phyloP scores from a whole-genome alignment of 2,797 vertebrate genomes.

The Siniperca obscura region DNA sequence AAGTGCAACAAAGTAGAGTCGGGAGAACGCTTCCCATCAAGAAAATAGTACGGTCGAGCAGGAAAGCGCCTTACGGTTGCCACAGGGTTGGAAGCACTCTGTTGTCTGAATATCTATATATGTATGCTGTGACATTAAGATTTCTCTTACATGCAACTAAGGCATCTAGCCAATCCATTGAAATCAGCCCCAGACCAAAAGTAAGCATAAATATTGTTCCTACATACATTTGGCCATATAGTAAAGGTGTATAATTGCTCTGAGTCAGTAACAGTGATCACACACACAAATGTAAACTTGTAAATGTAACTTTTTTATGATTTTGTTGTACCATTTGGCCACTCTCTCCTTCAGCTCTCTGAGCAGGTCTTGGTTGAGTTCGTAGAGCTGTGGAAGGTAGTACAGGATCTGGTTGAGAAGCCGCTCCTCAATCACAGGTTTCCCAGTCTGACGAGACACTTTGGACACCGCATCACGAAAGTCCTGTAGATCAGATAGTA shows the following conservation, averaged over 20 bases:
- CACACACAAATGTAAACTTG: background rate
- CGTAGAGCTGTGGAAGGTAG: slow-evolving; percentile 95
- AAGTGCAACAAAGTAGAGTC: background rate
- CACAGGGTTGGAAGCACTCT: background rate
- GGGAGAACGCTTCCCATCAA: too few species aligned
- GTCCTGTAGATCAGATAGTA: slow-evolving; percentile 83
- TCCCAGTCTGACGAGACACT: slow-evolving; percentile 89
- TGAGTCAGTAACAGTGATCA: background rate
- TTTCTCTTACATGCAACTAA: background rate
- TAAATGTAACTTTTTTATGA: background rate
- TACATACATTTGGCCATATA: background rate
- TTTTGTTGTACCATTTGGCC: slow-evolving; percentile 88
- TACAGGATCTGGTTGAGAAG: slow-evolving; percentile 95
- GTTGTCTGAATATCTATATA: background rate
- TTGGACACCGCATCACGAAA: slow-evolving; percentile 91
- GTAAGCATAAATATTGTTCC: background rate
- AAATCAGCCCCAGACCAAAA: background rate
- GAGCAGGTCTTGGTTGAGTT: slow-evolving; percentile 94
- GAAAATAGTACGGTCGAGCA: background rate
- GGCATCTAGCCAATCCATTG: background rate
- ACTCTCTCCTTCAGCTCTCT: slow-evolving; percentile 92
- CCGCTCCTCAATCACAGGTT: slow-evolving; percentile 94
- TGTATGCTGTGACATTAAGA: background rate
- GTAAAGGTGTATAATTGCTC: background rate
- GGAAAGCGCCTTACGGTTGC: background rate